Percentiles rank a stretch among this genome's conserved stretches.
phyloP scores from a whole-genome alignment of 2,113 vertebrate species.

The Protobothrops flavoviridis region DNA sequence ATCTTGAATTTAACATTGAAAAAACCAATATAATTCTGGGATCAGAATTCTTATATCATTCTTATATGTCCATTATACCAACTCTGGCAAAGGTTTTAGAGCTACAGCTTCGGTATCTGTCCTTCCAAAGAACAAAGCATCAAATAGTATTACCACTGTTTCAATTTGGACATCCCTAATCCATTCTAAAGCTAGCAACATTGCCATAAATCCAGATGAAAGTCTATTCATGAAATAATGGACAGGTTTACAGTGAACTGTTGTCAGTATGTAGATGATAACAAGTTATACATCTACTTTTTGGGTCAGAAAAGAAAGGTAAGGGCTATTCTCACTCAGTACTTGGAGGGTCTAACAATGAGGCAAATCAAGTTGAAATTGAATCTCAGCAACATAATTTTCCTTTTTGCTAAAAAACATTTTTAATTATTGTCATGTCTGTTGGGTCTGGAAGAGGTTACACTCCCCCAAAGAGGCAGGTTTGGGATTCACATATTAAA shows the following conservation, averaged over 20 bases:
- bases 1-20: background rate
- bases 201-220: background rate
- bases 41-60: background rate
- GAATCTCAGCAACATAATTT: background rate
- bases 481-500: background rate
- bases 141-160: background rate
- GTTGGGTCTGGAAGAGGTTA: background rate
- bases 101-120: background rate
- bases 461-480: background rate
- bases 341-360: background rate
- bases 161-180: background rate
- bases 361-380: background rate
- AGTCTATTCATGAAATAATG: background rate
- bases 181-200: background rate
- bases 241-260: background rate
- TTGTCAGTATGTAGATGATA: background rate
- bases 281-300: background rate
- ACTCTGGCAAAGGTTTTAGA: background rate
- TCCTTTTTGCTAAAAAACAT: background rate
- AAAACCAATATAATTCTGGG: background rate
- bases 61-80: background rate
- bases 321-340: background rate
- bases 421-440: background rate
- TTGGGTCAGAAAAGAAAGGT: background rate
- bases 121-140: background rate